phyloP scores from a whole-genome alignment of 2,888 invertebrate genomes.

The Hyppa rectilinea region DNA sequence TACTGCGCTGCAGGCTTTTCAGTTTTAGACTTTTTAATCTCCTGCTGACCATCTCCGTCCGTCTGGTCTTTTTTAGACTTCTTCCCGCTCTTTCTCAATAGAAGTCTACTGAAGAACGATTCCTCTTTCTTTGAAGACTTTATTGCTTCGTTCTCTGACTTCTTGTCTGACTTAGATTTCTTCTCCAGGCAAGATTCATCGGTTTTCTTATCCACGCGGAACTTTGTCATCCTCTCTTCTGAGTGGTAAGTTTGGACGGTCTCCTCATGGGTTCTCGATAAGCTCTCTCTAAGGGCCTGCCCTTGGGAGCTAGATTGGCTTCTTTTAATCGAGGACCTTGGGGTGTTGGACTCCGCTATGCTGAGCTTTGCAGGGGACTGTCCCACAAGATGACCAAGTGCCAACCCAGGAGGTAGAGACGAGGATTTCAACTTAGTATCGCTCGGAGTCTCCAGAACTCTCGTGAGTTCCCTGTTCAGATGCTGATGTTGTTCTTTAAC shows the following conservation, averaged over 20 bases:
- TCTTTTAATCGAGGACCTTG: slow-evolving; percentile 87
- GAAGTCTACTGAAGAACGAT: slow-evolving; percentile 92
- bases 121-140: slow-evolving; percentile 90
- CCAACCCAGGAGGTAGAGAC: slow-evolving; percentile 92
- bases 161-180: slow-evolving; percentile 88
- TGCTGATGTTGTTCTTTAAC: slow-evolving; percentile 85
- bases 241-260: slow-evolving; percentile 75
- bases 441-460: slow-evolving; percentile 83
- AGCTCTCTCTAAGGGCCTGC: slow-evolving; percentile 80
- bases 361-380: slow-evolving; percentile 89
- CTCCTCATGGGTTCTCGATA: slow-evolving; percentile 77
- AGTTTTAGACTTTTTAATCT: slow-evolving; percentile 83
- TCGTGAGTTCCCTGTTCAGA: slow-evolving; percentile 83
- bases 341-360: slow-evolving; percentile 85
- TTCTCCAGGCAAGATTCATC: slow-evolving; percentile 88
- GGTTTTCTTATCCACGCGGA: slow-evolving; percentile 84
- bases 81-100: slow-evolving; percentile 93
- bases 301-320: slow-evolving; percentile 89
- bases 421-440: slow-evolving; percentile 92
- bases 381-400: slow-evolving; percentile 87
- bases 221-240: slow-evolving; percentile 81
- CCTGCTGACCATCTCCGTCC: slow-evolving; percentile 84
- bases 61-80: slow-evolving; percentile 91
- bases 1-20: slow-evolving; percentile 82
- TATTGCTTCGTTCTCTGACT: slow-evolving; percentile 87